Conservation (phyloP, 2,797 vertebrate species). For the Vultur gryphus region DNA sequence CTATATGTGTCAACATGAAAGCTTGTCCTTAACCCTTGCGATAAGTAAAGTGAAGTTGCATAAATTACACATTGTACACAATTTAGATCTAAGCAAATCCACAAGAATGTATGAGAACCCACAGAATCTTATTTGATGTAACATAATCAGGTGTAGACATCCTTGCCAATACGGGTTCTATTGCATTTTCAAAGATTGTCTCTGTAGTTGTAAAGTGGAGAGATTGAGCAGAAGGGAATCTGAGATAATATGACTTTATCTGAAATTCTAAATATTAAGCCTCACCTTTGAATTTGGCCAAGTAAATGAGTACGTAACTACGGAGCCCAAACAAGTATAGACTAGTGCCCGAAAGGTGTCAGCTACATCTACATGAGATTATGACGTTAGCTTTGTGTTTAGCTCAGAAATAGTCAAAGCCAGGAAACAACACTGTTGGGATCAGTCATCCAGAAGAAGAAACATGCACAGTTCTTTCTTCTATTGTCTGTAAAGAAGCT, state of each 20-base stretch:
- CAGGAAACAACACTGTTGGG: neutral
- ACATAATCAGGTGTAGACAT: neutral
- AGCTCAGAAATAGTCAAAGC: neutral
- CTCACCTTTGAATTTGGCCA: neutral
- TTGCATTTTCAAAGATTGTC: neutral
- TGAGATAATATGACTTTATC: neutral
- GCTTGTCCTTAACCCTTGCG: neutral
- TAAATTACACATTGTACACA: neutral
- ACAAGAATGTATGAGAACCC: neutral
- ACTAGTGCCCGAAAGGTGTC: neutral
- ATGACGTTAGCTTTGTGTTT: neutral
- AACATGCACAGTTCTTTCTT: neutral
- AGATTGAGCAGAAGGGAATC: neutral
- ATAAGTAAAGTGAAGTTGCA: neutral
- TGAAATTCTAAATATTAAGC: neutral
- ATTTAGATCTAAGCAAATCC: neutral
- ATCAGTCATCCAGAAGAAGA: neutral
- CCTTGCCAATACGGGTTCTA: neutral
- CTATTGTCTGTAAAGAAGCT: neutral
- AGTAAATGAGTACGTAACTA: neutral
- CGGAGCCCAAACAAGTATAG: neutral
- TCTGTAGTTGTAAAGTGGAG: neutral
- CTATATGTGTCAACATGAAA: neutral
- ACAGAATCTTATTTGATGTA: neutral
- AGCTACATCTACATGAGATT: neutral